Conservation (phyloP, 1,140 invertebrate species). For the Cepaea nemoralis region DNA sequence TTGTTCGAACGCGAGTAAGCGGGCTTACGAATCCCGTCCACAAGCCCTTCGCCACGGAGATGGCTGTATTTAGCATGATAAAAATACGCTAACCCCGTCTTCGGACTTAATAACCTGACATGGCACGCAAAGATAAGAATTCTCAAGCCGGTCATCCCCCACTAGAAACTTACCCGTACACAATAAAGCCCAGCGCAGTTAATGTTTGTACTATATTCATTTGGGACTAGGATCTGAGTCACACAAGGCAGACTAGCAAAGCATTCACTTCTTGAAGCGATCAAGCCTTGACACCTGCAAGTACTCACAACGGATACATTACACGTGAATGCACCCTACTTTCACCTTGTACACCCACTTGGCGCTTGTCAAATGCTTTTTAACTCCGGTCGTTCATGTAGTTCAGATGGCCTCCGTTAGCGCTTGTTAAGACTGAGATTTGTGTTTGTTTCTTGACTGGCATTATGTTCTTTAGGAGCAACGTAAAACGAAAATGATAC, state of each 20-base stretch:
- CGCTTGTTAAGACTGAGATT: neutral
- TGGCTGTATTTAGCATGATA: no score
- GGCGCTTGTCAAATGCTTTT: constrained; percentile 28
- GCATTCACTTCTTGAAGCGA: constrained; percentile 22
- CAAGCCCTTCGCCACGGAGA: no score
- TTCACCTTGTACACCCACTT: constrained; percentile 28
- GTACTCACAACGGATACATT: constrained; percentile 32
- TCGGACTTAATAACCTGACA: no score
- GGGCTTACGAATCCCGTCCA: no score
- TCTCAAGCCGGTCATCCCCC: no score
- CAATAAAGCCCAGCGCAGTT: no score
- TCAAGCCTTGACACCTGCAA: constrained; percentile 21
- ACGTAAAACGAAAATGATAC: constrained; percentile 1
- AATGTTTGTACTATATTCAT: neutral
- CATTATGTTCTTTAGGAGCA: neutral
- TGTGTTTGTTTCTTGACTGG: neutral
- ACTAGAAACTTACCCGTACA: no score
- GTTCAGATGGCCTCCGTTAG: constrained; percentile 13
- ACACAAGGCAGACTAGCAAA: constrained; percentile 9
- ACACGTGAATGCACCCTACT: constrained; percentile 28
- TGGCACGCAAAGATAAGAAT: no score
- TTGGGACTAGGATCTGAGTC: constrained; percentile 14
- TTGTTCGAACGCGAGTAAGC: no score
- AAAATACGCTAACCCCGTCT: no score
- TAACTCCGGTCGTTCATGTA: neutral